Conservation (phyloP, 2,797 vertebrate species). For the Dromococcyx pavoninus region DNA sequence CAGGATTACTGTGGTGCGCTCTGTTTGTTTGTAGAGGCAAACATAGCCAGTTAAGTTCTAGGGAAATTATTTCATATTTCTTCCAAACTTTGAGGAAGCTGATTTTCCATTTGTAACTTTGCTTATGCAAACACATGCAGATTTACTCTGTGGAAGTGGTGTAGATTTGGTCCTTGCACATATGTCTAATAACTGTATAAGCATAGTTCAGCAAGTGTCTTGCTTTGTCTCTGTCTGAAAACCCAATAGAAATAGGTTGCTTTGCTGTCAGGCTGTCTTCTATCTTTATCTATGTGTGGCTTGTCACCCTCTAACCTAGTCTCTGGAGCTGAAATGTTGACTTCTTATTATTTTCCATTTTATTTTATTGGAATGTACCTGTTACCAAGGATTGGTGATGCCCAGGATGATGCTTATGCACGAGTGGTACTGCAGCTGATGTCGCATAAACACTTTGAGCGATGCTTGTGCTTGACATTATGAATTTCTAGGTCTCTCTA, state of each 20-base stretch:
- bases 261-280: not conserved
- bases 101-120: not conserved
- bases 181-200: not conserved
- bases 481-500: not conserved
- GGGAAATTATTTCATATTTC: not conserved
- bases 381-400: not conserved
- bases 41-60: not conserved
- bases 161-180: not conserved
- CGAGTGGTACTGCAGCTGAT: not conserved
- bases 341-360: not conserved
- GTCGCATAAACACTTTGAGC: not conserved
- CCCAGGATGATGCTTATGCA: not conserved
- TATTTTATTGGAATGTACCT: not conserved
- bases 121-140: not conserved
- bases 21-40: not conserved
- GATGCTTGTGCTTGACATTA: not conserved
- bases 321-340: not conserved
- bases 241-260: not conserved
- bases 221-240: not conserved
- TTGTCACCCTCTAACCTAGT: not conserved
- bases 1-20: not conserved
- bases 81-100: not conserved
- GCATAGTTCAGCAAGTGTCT: not conserved
- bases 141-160: not conserved
- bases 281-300: not conserved